Evolutionary conservation across 2,797 vertebrate species (phyloP), one percentile per base, ranked within the genome.

Genomic region (Tenualosa thibaudeaui): DNA sequence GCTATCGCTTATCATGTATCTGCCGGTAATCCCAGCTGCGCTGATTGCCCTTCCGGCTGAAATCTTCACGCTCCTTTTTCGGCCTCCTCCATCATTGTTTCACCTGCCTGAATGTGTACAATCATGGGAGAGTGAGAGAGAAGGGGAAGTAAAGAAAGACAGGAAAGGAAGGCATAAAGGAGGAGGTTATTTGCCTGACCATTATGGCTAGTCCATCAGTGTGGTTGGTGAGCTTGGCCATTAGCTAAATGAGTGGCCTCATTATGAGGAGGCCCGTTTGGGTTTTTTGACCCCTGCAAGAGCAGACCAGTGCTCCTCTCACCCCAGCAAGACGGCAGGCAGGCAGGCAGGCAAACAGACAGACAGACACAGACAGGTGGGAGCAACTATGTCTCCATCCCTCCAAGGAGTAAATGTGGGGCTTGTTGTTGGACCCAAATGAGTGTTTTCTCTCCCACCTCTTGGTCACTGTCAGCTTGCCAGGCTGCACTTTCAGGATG

Each of bases 231-330:
- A 94, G 93, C 91, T 92, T 91, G 89, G 93, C 94, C 93, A 95
- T 95, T 95, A 95, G 91, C 93, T 93, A 94, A 96, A 95, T 91
- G 92, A 95, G 93, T 90, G 91, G 91, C 91, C 93, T 93, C 93
- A 93, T 94, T 94, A 94, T 6, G 26, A 12, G 7, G 37, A 78
- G 40, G 26, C 37, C 40, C 40, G 17, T 46, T 78, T 78, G 5
- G 71, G 8, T 40, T 78, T 43, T 78, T 17, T 56, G 54, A 56
- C 40, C 71, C 71, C 26, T 71, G 31, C 31, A 3, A 71, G 26
- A 15, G 26, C 71, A 78, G 71, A 7, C 7, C 17, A 7, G 40
- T 17, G 6, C 40, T 46, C 15, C 71, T 78, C 37, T 78, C 37
- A n/a, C 71, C 68, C 31, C 15, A 15, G 22, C 71, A 22, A 19